Base-by-base conservation (phyloP, 1,140 invertebrate genomes). In the Geopemphigus sp. region DNA sequence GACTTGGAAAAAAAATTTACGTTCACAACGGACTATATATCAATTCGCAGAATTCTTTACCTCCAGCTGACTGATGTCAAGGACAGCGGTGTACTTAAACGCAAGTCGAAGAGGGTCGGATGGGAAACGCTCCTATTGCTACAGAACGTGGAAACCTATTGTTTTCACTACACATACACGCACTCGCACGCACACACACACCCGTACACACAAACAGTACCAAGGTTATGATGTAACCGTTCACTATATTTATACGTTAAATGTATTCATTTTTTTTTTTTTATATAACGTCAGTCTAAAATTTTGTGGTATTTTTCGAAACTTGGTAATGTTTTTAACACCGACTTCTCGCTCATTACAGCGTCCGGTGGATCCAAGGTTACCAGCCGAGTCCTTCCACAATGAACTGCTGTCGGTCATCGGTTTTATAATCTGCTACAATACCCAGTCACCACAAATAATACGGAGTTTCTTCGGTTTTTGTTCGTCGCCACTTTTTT, bases 101-200 rank as follows among this genome's bases (percentile, higher is more conserved):
- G 57, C 57, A 26, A 57, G 29, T 59, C 19, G 57, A 61, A 61
- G 32, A 78, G 74, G 74, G 57, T 61, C 74, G 74, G 56, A 78
- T 61, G 74, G 74, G 74, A 78, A 78, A 47, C 32, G 54, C 74
- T 59, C 32, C 45, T 50, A 50, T 78, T 78, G 57, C 74, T 78
- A 61, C 74, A 63, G 57, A 78, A 78, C 74, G 74, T 78, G 74
- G 74, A 78, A 78, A 78, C 74, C 74, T 78, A 78, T 78, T 78
- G 74, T 78, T 78, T 78, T 78, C 57, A 47, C 19, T 57, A 19
- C 39, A 76, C 22, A 61, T 22, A 76, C n/a, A n/a, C n/a, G n/a
- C n/a, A n/a, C n/a, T n/a, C n/a, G n/a, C n/a, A n/a, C n/a, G n/a
- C n/a, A n/a, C n/a, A n/a, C 32, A 8, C 32, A 12, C 74, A 19